These are phyloP conservation scores for Sturnira hondurensis DNA, from an alignment of 2,113 vertebrate species.

Conservation along the genomic window DNA sequence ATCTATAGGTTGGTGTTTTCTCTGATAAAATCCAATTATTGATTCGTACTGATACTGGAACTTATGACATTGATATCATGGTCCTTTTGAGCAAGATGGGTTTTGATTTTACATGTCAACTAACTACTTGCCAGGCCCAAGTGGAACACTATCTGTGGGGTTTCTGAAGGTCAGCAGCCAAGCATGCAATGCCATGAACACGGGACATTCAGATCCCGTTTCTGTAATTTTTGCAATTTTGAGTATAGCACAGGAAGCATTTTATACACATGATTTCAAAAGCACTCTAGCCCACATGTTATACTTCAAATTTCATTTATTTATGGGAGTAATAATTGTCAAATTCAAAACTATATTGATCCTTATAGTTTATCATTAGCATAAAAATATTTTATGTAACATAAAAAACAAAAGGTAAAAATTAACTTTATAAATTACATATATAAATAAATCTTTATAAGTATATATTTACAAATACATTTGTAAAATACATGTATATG, in stretches of 20 bases:
- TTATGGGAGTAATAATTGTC: neutral
- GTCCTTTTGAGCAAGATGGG: neutral
- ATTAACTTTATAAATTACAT: neutral
- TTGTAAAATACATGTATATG: too few relatives aligned
- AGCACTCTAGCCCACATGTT: neutral
- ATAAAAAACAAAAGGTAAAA: neutral
- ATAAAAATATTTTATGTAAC: neutral
- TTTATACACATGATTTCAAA: neutral
- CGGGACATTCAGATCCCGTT: neutral
- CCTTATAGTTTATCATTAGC: neutral
- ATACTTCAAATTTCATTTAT: constrained; percentile 3
- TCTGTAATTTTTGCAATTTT: neutral
- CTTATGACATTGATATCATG: neutral
- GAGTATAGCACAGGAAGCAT: neutral
- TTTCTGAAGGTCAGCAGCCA: neutral
- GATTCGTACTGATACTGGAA: neutral
- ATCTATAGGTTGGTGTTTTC: neutral
- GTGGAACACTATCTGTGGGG: neutral
- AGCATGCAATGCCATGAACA: neutral
- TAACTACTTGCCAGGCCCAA: neutral
- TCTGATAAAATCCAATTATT: neutral
- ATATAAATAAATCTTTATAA: too few relatives aligned
- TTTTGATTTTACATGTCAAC: neutral
- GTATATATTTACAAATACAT: too few relatives aligned
- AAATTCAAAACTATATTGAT: constrained; percentile 5